Percentiles rank a stretch among this genome's conserved stretches.
phyloP scores from a whole-genome alignment of 2,797 vertebrate species.

The Australoheros facetus region DNA sequence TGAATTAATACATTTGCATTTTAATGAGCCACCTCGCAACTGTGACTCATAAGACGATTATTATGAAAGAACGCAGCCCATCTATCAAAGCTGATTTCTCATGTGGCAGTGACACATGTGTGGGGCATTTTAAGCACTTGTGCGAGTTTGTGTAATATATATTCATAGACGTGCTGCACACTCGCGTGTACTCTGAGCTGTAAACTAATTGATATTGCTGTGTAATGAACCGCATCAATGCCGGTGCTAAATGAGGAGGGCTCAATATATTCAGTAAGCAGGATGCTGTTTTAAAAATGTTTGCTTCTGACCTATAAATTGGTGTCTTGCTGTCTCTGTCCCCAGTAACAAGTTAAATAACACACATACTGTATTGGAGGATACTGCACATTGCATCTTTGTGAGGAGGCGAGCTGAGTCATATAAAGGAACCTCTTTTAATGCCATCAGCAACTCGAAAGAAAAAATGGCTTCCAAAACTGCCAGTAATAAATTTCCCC shows the following conservation, averaged over 20 bases:
- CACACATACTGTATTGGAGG: background rate
- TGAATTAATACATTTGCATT: conserved; percentile 47
- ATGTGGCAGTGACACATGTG: background rate
- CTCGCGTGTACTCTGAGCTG: background rate
- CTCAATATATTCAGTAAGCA: conserved; percentile 10
- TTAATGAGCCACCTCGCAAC: conserved; percentile 40
- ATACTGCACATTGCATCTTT: background rate
- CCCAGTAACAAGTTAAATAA: background rate
- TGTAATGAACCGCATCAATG: background rate
- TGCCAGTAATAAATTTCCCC: background rate
- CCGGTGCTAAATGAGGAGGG: background rate
- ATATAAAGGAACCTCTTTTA: background rate
- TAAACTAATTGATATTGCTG: conserved; percentile 7
- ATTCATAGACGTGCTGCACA: background rate
- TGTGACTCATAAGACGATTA: background rate
- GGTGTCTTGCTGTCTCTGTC: background rate
- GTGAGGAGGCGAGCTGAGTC: background rate
- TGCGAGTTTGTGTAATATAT: background rate
- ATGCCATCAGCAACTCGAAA: conserved; percentile 1
- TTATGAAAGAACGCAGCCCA: background rate
- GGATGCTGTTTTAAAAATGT: conserved; percentile 6
- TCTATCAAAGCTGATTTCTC: conserved; percentile 28
- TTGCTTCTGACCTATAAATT: background rate
- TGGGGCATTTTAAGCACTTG: background rate
- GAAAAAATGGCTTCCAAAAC: background rate